phyloP scores from a whole-genome alignment of 2,888 invertebrate species.

The Netelia melanura region DNA sequence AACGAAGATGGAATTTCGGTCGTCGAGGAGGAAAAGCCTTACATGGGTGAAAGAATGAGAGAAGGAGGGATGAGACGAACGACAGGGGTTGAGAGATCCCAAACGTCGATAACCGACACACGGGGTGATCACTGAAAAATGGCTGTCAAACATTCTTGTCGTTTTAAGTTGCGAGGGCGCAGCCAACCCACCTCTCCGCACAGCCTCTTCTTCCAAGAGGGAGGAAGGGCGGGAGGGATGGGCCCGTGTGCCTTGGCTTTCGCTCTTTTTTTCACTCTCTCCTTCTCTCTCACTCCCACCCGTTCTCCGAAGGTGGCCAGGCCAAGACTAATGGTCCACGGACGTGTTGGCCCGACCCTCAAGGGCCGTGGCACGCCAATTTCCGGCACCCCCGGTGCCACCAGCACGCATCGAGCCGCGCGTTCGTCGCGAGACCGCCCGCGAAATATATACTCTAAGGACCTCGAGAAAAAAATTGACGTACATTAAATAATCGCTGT shows the following conservation, averaged over 20 bases:
- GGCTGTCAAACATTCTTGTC: slow-evolving; percentile 84
- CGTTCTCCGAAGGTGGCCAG: slow-evolving; percentile 65
- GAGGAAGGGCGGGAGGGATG: too few relatives aligned
- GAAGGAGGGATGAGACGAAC: slow-evolving; percentile 37
- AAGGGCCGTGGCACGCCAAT: slow-evolving; percentile 77
- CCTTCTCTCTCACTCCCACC: slow-evolving; percentile 69
- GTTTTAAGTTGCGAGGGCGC: slow-evolving; percentile 80
- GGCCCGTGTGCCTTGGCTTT: slow-evolving; percentile 65
- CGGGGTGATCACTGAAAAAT: slow-evolving; percentile 84
- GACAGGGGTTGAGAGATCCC: slow-evolving; percentile 68
- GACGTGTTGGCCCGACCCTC: slow-evolving; percentile 77
- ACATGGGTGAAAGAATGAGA: slow-evolving; percentile 38
- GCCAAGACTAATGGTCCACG: slow-evolving; percentile 79
- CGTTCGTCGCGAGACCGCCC: slow-evolving; percentile 35
- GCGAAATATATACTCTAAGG: background rate
- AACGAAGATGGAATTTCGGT: slow-evolving; percentile 51
- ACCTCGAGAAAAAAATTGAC: background rate
- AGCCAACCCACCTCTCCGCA: slow-evolving; percentile 75
- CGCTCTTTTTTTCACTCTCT: slow-evolving; percentile 66
- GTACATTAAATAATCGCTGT: background rate
- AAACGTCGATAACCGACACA: slow-evolving; percentile 81
- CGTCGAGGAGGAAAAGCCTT: slow-evolving; percentile 38
- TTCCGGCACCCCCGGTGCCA: slow-evolving; percentile 74
- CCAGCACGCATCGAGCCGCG: slow-evolving; percentile 64
- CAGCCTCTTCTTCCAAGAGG: slow-evolving; percentile 17